phyloP scores from a whole-genome alignment of 2,888 invertebrate species.

The Flexamia atlantica region DNA sequence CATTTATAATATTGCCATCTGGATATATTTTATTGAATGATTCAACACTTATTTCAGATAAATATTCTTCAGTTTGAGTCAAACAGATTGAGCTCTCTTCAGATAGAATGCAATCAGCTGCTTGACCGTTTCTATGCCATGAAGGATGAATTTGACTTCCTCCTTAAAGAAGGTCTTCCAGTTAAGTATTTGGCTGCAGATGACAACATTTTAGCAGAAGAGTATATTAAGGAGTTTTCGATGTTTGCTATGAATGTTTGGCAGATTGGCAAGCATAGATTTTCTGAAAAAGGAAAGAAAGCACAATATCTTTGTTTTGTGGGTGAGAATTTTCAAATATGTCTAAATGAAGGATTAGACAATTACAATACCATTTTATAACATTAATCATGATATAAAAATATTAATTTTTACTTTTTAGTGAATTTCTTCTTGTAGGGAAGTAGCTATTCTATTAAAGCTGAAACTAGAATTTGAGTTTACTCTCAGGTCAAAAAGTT shows the following conservation, averaged over 20 bases:
- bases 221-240: constrained; percentile 50
- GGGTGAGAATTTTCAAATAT: constrained; percentile 53
- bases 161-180: constrained; percentile 19
- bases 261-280: constrained; percentile 40
- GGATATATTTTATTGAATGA: no score
- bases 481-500: no score
- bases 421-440: no score
- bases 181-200: neutral
- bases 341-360: neutral
- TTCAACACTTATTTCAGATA: no score
- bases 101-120: constrained; percentile 39
- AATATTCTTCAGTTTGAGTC: constrained; percentile 52
- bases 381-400: no score
- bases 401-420: no score
- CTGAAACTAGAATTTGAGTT: no score
- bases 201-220: neutral
- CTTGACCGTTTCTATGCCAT: constrained; percentile 47
- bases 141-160: constrained; percentile 43
- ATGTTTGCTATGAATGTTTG: constrained; percentile 43
- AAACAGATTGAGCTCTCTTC: constrained; percentile 18
- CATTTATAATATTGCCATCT: no score
- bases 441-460: no score
- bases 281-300: constrained; percentile 51
- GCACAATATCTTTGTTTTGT: constrained; percentile 41
- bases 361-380: no score